These are phyloP conservation scores for Trissolcus brochymenae DNA, from an alignment of 2,888 invertebrate species.

Conservation along the genomic window DNA sequence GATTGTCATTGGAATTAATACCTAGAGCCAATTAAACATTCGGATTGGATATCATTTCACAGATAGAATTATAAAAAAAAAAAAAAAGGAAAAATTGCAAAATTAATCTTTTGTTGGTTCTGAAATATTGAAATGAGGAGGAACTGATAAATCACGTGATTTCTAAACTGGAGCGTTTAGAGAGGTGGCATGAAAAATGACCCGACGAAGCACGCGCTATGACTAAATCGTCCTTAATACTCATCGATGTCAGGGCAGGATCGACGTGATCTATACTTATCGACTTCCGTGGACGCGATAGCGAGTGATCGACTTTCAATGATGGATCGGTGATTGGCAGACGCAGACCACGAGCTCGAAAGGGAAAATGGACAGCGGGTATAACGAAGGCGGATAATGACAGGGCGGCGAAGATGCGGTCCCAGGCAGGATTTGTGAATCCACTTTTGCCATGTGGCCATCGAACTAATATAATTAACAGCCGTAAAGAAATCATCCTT, in stretches of 20 bases:
- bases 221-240: conserved; percentile 63
- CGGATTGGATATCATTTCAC: background rate
- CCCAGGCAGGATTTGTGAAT: conserved; percentile 58
- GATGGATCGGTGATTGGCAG: conserved; percentile 75
- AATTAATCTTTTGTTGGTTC: no score
- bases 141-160: conserved; percentile 42
- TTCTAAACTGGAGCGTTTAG: conserved; percentile 42
- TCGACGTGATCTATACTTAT: conserved; percentile 69
- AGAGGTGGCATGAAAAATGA: conserved; percentile 59
- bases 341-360: conserved; percentile 70
- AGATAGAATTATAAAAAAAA: no score
- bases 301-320: conserved; percentile 69
- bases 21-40: background rate
- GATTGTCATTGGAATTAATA: conserved; percentile 8
- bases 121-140: no score
- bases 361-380: conserved; percentile 72
- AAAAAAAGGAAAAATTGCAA: no score
- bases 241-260: conserved; percentile 59
- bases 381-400: conserved; percentile 75
- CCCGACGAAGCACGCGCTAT: conserved; percentile 58
- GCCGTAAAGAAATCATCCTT: conserved; percentile 52
- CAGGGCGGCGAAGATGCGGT: conserved; percentile 72
- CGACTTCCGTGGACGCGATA: conserved; percentile 67
- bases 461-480: conserved; percentile 73
- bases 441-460: conserved; percentile 71